Base-by-base conservation (phyloP, 1,140 invertebrate species). In the Palaemon carinicauda region DNA sequence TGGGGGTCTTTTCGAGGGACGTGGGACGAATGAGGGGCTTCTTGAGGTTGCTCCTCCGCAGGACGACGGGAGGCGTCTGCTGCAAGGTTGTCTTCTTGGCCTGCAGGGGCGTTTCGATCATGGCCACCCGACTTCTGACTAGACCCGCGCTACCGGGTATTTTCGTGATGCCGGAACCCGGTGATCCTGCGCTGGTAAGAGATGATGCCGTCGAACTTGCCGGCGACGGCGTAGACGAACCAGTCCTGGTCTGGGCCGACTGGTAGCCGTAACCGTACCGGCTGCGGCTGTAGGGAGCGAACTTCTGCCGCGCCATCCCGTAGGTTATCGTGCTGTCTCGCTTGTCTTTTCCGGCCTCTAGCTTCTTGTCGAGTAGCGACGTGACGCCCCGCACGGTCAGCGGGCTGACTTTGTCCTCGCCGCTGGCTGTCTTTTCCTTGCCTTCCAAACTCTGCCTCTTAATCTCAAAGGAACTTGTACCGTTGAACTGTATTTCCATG, bases 231-330 rank as follows among this genome's bases (percentile, higher is more conserved):
- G 71, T 31, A 14, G 71, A 41, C 15, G 41, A 19, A n/a, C 33
- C 21, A 4, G 14, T 24, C n/a, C 51, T 79, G 5, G 33, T 27
- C n/a, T 52, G 52, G 52, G 50, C 52, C 17, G 7, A 15, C 19
- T 53, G 50, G 77, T 79, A 53, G n/a, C 73, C 75, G 21, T 75
- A 85, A 17, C 87, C 81, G 54, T 75, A 87, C 19, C 84, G 54
- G 50, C 71, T 87, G 14, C 88, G 33, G 17, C 82, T 83, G 33
- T 89, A 88, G 7, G 86, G 86, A 1, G 87, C 89, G 56, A 89
- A 89, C 60, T 89, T 89, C 80, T 89, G 89, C 31, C 89, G 77
- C 0, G 87, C 89, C 82, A 87, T 87, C 9, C 89, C 80, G 56
- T 88, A 89, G 2, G 82, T 89, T 24, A 89, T 86, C 21, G 78